A percentile compares a stretch with the other conserved stretches of the same genome.
These are phyloP conservation scores for Trichonephila clavata DNA, from an alignment of 1,140 invertebrate genomes.

Conservation along the genomic window DNA sequence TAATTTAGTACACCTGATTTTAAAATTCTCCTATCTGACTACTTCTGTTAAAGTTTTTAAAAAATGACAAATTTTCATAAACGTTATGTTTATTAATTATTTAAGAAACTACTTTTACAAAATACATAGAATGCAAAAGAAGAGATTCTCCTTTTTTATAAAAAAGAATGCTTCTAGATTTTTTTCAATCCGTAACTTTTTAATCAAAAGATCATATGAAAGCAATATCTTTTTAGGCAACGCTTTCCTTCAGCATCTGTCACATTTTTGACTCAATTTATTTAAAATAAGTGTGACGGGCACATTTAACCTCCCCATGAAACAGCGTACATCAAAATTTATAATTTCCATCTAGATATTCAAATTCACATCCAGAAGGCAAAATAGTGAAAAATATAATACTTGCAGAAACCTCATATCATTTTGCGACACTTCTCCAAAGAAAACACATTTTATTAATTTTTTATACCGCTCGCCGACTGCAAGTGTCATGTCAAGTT, in stretches of 20 bases:
- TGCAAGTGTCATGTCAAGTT: slow-evolving; percentile 24
- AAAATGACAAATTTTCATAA: too few relatives aligned
- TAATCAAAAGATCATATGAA: neutral
- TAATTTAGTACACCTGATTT: too few relatives aligned
- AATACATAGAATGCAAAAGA: too few relatives aligned
- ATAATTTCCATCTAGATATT: slow-evolving; percentile 31
- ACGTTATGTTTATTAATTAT: too few relatives aligned
- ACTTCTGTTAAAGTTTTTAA: too few relatives aligned
- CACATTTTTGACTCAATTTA: slow-evolving; percentile 3
- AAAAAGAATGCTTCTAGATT: too few relatives aligned
- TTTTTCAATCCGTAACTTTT: neutral
- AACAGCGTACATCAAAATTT: neutral
- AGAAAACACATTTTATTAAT: slow-evolving; percentile 32
- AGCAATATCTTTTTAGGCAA: neutral
- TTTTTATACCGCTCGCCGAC: slow-evolving; percentile 19
- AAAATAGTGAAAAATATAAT: neutral
- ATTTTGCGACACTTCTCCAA: slow-evolving; percentile 10
- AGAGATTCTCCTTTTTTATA: too few relatives aligned
- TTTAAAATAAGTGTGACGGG: slow-evolving; percentile 27
- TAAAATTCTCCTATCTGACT: too few relatives aligned
- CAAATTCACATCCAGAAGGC: neutral
- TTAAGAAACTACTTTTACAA: too few relatives aligned
- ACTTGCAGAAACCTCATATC: slow-evolving; percentile 8
- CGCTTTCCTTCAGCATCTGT: neutral
- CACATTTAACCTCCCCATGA: neutral